Conservation (phyloP, 2,888 invertebrate genomes). For the Hypercompe scribonia region DNA sequence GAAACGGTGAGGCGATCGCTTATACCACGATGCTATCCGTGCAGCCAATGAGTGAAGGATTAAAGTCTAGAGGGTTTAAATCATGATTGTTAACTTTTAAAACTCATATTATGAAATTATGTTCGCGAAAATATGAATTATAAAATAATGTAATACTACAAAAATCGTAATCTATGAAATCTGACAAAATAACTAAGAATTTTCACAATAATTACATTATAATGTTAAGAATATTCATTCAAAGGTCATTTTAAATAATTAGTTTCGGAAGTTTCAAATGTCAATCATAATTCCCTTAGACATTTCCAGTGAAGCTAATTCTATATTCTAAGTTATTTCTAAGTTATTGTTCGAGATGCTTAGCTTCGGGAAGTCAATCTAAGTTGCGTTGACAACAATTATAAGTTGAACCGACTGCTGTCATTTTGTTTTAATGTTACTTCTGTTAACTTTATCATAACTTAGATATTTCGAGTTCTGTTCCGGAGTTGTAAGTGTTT, state of each 20-base stretch:
- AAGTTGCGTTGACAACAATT: constrained; percentile 73
- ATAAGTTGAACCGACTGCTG: constrained; percentile 60
- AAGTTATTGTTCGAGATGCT: constrained; percentile 66
- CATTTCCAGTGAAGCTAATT: constrained; percentile 42
- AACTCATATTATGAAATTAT: background rate
- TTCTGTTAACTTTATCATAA: constrained; percentile 53
- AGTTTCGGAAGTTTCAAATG: background rate
- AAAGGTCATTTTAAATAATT: background rate
- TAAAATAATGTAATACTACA: background rate
- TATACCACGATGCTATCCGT: no score
- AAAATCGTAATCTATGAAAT: background rate
- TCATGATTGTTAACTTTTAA: no score
- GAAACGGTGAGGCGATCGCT: no score
- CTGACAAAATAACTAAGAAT: background rate
- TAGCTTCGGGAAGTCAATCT: constrained; percentile 71
- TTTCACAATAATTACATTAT: background rate
- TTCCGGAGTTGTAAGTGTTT: constrained; percentile 28
- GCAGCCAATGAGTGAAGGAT: no score
- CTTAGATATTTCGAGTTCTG: constrained; percentile 38
- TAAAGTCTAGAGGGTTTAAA: no score
- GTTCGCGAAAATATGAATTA: background rate
- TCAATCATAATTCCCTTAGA: constrained; percentile 16
- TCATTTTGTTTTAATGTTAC: constrained; percentile 62
- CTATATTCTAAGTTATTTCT: constrained; percentile 54
- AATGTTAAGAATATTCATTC: background rate